Percentiles rank a stretch among this genome's conserved stretches.
phyloP scores from a whole-genome alignment of 1,140 invertebrate species.

The Kradibia gibbosae region DNA sequence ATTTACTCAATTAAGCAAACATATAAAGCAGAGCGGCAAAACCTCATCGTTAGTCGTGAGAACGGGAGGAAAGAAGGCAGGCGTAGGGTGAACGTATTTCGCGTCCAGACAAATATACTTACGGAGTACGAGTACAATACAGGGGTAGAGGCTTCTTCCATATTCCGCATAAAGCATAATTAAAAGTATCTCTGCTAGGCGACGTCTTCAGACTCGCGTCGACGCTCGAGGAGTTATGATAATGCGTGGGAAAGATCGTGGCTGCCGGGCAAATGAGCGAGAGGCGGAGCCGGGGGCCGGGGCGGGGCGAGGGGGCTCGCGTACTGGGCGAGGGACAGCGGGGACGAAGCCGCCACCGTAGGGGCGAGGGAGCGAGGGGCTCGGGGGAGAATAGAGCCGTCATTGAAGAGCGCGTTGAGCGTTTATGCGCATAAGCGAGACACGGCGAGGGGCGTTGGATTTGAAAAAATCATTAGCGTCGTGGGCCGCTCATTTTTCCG shows the following conservation, averaged over 20 bases:
- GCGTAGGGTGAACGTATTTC: not conserved
- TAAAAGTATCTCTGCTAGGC: not conserved
- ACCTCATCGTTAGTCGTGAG: not conserved
- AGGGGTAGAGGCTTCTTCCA: no score
- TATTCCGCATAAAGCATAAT: constrained; percentile 13
- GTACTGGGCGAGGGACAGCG: no score
- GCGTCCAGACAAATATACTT: not conserved
- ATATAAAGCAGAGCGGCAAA: not conserved
- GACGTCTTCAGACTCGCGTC: not conserved
- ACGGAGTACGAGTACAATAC: not conserved
- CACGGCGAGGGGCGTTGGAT: not conserved
- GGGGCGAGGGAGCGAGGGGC: no score
- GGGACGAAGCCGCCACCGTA: no score
- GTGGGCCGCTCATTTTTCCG: not conserved
- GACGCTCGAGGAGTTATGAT: not conserved
- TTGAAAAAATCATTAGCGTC: constrained; percentile 21
- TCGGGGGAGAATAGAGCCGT: no score
- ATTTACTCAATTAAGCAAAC: not conserved
- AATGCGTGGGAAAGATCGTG: constrained; percentile 9
- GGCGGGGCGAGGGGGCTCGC: not conserved
- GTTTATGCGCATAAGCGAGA: no score
- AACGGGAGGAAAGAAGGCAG: not conserved
- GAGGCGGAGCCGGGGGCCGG: not conserved
- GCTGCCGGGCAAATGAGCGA: not conserved
- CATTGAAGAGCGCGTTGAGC: no score